A percentile compares a stretch with the other conserved stretches of the same genome.
Conservation (phyloP, 92 coral and sea anemone genomes). For the Bergia puertoricense region DNA sequence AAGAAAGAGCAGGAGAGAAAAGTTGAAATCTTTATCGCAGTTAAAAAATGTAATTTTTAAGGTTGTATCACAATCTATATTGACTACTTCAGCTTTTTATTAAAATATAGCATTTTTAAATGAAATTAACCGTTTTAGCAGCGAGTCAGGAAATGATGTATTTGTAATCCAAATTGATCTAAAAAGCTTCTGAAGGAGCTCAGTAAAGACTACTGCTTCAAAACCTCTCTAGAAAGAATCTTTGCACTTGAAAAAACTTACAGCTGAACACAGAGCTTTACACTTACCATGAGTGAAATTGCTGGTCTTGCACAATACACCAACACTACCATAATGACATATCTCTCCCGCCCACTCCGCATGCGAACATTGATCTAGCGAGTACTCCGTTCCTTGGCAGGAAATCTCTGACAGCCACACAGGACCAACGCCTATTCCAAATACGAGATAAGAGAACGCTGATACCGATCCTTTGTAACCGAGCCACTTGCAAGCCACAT, state of each 20-base stretch:
- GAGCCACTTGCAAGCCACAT: constrained; percentile 34
- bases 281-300: constrained; percentile 15
- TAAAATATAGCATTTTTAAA: not conserved
- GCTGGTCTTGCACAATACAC: constrained; percentile 19
- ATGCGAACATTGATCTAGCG: constrained; percentile 7
- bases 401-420: constrained; percentile 28
- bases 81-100: too few species aligned
- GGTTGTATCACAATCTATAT: too few species aligned
- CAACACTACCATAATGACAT: not conserved
- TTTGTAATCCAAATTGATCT: too few species aligned
- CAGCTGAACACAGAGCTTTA: not conserved
- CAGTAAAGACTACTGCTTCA: too few species aligned
- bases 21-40: too few species aligned
- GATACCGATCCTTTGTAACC: constrained; percentile 25
- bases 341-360: constrained; percentile 1
- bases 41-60: too few species aligned
- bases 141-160: not conserved
- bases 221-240: too few species aligned
- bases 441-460: not conserved
- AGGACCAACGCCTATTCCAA: not conserved
- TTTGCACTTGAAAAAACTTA: not conserved
- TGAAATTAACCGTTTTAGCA: not conserved
- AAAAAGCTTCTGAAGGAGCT: too few species aligned
- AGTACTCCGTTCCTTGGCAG: constrained; percentile 12
- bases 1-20: too few species aligned